phyloP scores from a whole-genome alignment of 2,888 invertebrate genomes.

The Stenichneumon culpator region DNA sequence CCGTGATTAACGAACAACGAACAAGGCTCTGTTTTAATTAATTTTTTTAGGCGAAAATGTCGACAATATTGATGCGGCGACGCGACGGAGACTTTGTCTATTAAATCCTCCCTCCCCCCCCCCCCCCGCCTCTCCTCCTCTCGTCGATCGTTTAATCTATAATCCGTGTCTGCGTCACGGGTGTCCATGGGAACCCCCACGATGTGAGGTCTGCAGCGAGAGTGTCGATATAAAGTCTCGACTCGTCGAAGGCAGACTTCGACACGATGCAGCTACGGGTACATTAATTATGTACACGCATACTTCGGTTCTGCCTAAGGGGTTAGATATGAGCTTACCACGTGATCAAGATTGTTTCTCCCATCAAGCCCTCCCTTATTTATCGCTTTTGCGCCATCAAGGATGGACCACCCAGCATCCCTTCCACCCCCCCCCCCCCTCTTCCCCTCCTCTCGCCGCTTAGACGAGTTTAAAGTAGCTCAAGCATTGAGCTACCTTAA shows the following conservation, averaged over 20 bases:
- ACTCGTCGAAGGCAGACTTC: slow-evolving; percentile 17
- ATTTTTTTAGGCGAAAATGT: not conserved
- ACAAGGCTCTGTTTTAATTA: slow-evolving; percentile 3
- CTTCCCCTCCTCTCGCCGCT: too few species aligned
- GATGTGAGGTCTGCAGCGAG: not conserved
- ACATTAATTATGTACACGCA: slow-evolving; percentile 12
- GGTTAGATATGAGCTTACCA: not conserved
- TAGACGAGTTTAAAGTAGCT: too few species aligned
- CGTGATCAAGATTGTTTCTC: slow-evolving; percentile 37
- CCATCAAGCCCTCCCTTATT: not conserved
- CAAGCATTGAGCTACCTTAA: too few species aligned
- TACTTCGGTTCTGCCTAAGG: slow-evolving; percentile 35
- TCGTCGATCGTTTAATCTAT: slow-evolving; percentile 71
- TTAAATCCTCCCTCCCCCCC: slow-evolving; percentile 1
- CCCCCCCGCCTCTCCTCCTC: slow-evolving; percentile 26
- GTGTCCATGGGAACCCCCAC: slow-evolving; percentile 58
- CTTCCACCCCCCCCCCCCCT: too few species aligned
- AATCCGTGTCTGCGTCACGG: slow-evolving; percentile 64
- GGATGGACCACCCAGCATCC: slow-evolving; percentile 1
- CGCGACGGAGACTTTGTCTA: slow-evolving; percentile 27
- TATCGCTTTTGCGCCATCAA: not conserved
- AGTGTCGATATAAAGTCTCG: slow-evolving; percentile 15
- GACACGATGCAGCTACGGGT: slow-evolving; percentile 1
- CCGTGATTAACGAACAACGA: not conserved
- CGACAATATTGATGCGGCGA: not conserved